Conservation (phyloP, 2,888 invertebrate species). For the Hypena proboscidalis region DNA sequence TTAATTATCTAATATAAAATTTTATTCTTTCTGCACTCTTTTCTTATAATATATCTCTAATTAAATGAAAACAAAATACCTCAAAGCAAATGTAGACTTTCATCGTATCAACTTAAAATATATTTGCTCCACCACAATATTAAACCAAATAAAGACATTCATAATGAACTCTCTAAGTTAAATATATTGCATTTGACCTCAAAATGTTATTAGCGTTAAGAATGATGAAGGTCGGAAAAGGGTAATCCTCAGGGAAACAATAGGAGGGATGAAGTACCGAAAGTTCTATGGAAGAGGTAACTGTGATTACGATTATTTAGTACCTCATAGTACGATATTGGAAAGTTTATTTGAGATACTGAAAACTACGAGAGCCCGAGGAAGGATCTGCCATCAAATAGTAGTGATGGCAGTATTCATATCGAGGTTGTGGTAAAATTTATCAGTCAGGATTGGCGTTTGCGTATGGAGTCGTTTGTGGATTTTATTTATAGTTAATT, state of each 20-base stretch:
- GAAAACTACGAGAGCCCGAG: background rate
- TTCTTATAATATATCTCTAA: no score
- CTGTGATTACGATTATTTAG: conserved; percentile 43
- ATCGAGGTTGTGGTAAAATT: no score
- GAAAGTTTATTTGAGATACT: conserved; percentile 28
- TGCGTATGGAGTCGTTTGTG: no score
- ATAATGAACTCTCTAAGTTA: conserved; percentile 45
- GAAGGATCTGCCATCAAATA: no score
- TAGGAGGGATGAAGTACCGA: conserved; percentile 38
- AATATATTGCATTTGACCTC: conserved; percentile 48
- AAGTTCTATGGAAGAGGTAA: conserved; percentile 34
- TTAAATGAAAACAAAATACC: no score
- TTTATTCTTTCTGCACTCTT: no score
- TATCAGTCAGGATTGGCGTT: no score
- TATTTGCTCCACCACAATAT: conserved; percentile 1
- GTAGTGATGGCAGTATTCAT: no score
- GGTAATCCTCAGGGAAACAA: conserved; percentile 51
- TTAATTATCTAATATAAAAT: no score
- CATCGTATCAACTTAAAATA: no score
- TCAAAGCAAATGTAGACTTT: no score
- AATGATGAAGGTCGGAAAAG: conserved; percentile 52
- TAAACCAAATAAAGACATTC: conserved; percentile 41
- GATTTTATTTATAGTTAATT: no score
- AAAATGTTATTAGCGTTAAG: conserved; percentile 50
- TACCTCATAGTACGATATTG: conserved; percentile 30